These are phyloP conservation scores for Noctua janthe DNA, from an alignment of 2,888 invertebrate species.

Conservation along the genomic window DNA sequence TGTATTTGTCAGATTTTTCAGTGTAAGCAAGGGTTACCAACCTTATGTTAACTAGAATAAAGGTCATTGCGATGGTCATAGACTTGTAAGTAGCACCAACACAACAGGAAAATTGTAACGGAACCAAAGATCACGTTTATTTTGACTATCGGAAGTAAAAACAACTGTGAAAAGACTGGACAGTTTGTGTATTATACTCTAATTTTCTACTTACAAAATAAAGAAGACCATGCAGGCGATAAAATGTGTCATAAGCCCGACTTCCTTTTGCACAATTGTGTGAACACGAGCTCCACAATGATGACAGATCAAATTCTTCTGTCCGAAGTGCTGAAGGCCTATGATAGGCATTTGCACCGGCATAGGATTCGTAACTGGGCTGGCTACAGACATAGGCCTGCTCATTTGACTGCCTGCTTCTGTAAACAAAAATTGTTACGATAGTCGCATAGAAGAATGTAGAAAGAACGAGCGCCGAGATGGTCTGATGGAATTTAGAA, in stretches of 20 bases:
- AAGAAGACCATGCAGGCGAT: constrained; percentile 70
- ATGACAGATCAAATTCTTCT: constrained; percentile 79
- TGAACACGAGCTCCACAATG: constrained; percentile 77
- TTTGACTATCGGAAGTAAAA: too few species aligned
- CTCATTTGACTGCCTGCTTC: constrained; percentile 26
- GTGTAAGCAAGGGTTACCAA: too few species aligned
- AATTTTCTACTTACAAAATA: constrained; percentile 71
- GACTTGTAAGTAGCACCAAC: too few species aligned
- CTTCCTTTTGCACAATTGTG: constrained; percentile 76
- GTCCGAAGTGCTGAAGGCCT: constrained; percentile 60
- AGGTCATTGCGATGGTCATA: too few species aligned
- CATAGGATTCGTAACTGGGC: background rate
- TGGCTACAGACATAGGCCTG: background rate
- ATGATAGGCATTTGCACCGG: constrained; percentile 9
- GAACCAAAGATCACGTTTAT: too few species aligned
- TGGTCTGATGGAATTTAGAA: background rate
- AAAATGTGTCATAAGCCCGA: constrained; percentile 76
- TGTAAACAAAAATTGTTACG: constrained; percentile 23
- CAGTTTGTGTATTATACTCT: background rate
- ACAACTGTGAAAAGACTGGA: background rate
- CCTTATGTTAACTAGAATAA: too few species aligned
- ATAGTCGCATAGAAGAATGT: constrained; percentile 4
- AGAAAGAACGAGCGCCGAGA: background rate
- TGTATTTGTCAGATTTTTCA: too few species aligned
- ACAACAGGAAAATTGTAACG: too few species aligned